Conservation (phyloP, 2,888 invertebrate species). For the Drosophila villosipedis region DNA sequence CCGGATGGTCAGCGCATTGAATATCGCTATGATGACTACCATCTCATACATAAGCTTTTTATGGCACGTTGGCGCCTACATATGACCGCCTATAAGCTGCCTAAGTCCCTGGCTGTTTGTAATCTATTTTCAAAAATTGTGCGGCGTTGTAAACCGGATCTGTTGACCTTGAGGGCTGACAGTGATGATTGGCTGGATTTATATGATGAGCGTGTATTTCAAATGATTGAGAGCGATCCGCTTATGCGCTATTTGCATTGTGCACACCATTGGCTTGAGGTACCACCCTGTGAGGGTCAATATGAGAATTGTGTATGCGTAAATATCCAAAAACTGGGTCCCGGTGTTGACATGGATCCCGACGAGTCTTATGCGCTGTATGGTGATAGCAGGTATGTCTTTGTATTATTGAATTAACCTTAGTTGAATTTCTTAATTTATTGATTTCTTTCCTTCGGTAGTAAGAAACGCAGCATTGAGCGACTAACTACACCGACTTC, state of each 20-base stretch:
- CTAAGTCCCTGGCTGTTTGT: constrained; percentile 85
- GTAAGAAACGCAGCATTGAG: constrained; percentile 42
- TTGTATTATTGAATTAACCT: too few species aligned
- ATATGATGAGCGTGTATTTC: constrained; percentile 60
- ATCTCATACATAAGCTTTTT: constrained; percentile 86
- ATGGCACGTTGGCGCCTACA: constrained; percentile 85
- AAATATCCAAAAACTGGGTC: constrained; percentile 33
- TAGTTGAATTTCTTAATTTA: neutral
- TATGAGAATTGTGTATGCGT: constrained; percentile 22
- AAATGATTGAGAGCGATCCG: constrained; percentile 50
- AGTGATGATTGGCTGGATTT: constrained; percentile 52
- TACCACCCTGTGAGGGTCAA: neutral
- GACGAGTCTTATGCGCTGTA: constrained; percentile 64
- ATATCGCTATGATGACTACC: constrained; percentile 86
- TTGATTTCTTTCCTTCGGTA: constrained; percentile 10
- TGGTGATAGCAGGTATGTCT: constrained; percentile 68
- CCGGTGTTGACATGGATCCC: constrained; percentile 66
- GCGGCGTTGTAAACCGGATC: constrained; percentile 34
- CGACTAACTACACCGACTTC: constrained; percentile 24
- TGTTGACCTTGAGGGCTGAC: constrained; percentile 28
- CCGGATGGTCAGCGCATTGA: constrained; percentile 81
- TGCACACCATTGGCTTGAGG: constrained; percentile 42
- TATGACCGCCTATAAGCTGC: constrained; percentile 86
- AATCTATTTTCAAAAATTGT: constrained; percentile 44
- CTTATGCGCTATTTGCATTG: constrained; percentile 32